Base-by-base conservation (phyloP, 2,888 invertebrate genomes). In the Dynastes maya region DNA sequence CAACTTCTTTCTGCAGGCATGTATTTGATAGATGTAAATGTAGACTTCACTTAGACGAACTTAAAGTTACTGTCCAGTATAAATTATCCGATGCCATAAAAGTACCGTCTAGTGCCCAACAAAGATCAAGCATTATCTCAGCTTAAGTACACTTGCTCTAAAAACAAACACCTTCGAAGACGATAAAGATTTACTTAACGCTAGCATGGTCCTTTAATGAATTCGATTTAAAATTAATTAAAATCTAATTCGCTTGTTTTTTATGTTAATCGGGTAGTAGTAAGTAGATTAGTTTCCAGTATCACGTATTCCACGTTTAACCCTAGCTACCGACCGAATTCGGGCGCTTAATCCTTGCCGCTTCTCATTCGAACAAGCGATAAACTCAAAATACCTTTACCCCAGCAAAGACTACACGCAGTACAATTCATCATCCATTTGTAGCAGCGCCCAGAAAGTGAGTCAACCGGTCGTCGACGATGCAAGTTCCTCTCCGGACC, bases 361-460 rank as follows among this genome's bases (percentile, higher is more conserved):
- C n/a, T 51, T 29, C 68, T 51, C 27, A 37, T 55, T 71, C 45
- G 40, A 71, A n/a, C n/a, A n/a, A 8, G 37, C 58, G 71, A 53
- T 70, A 29, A 70, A 53, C 53, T 32, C 45, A 53, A 29, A 68
- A 51, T 68, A 68, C 51, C 51, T 49, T 27, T 29, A 37, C 32
- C 53, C 49, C 16, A 37, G 16, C 27, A 58, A 71, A 58, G 58
- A 55, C 71, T 37, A 8, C 32, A 71, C 32, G 40, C 71, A 55
- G n/a, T 71, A 71, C 55, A n/a, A 55, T 76, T 76, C 76, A 76
- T 76, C 76, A 76, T 76, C 71, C 55, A 40, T 58, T 55, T 71
- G 64, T 32, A 67, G 76, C 51, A 3, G 37, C 1, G 64, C 37
- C 37, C 76, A 76, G 53, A 76, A 76, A 76, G 27, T 51, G 32